Evolutionary conservation across 2,113 vertebrate species (phyloP).

Genomic region (Myanophis thanlyinensis): DNA sequence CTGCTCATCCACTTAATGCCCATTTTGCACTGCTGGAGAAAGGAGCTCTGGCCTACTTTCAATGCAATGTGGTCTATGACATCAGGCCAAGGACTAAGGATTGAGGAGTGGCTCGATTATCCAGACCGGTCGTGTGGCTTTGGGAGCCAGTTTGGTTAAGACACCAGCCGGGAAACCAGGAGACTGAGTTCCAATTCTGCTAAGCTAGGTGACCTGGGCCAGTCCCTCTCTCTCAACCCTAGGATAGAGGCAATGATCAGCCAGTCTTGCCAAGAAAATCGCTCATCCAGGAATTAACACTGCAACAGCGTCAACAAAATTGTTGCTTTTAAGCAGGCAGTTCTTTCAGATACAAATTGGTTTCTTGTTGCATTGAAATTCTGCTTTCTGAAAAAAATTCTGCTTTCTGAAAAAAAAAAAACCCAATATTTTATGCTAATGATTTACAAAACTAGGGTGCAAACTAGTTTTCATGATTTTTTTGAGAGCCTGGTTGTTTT

Average conservation of each 20-base stretch:
- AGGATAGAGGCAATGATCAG: background rate
- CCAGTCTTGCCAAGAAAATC: background rate
- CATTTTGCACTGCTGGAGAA: background rate
- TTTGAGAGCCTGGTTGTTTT: background rate
- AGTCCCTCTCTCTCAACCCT: background rate
- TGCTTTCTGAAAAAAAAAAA: background rate
- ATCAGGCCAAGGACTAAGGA: background rate
- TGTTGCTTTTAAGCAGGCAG: background rate
- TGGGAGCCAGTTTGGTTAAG: background rate
- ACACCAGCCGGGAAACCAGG: background rate
- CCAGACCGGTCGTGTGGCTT: background rate
- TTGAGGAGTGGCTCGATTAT: background rate
- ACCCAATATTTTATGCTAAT: background rate
- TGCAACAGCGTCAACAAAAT: background rate
- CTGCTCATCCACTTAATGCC: background rate
- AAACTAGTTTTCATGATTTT: background rate
- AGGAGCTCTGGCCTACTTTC: background rate
- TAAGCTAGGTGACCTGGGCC: background rate
- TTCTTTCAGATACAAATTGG: background rate
- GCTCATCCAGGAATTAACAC: background rate
- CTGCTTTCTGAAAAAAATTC: background rate
- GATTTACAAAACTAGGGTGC: background rate
- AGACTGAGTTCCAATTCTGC: background rate
- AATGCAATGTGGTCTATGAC: background rate
- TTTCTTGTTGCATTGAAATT: background rate